Evolutionary conservation across 2,888 invertebrate species (phyloP), one percentile per base, ranked within the genome.

Genomic region (Leucozona laternaria): DNA sequence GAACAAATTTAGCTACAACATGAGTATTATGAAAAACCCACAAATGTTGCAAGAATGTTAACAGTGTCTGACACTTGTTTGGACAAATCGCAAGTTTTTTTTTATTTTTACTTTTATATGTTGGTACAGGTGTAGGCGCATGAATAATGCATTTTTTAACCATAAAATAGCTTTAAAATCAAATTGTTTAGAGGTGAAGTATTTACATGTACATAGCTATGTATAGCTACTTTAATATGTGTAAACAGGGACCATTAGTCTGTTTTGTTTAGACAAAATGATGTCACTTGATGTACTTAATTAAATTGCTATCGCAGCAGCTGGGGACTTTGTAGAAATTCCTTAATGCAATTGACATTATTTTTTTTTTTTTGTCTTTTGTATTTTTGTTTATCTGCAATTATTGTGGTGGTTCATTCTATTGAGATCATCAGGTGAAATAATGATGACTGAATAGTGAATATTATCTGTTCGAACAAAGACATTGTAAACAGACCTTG

Each of bases 241-340:
- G 25, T 28, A 64, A 64, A 64, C 64, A 64, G 64, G 45, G 64
- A 45, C n/a, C 1, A 66, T 66, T 53, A 34, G 68, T 55, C 15
- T 73, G 60, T 4, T 66, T 68, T 22, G 45, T 45, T 37, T 40
- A 48, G 53, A 20, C 4, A 28, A 73, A 66, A 80, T 85, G 85
- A 85, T 85, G 85, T 85, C 85, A 85, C 77, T 68, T 66, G 57
- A 48, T 62, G 73, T 66, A 48, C 31, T 66, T 64, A 78, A 85
- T 85, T 78, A 73, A 73, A 55, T 72, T 77, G 60, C 68, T 50
- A 53, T 3, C 8, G 64, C 22, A 79, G 71, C 70, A 31, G 60
- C 28, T 72, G 34, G 43, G 43, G 37, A 50, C 70, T 40, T 60
- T 55, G 17, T 15, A 31, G 22, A 17, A 55, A 20, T 43, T 53